phyloP scores from a whole-genome alignment of 2,113 vertebrate genomes.

The Grammomys surdaster region DNA sequence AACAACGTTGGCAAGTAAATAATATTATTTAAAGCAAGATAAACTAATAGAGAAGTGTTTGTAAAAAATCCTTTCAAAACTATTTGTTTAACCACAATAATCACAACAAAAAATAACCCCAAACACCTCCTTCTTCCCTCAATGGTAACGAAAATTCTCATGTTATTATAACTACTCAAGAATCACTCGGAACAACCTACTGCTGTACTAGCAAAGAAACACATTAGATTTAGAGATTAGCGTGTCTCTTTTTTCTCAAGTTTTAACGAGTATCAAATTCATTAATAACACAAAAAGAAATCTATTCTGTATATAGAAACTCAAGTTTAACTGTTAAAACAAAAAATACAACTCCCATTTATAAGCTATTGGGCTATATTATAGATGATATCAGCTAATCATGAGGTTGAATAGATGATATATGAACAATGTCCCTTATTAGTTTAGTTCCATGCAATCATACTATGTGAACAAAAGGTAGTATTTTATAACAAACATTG shows the following conservation, averaged over 20 bases:
- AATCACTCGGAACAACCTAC: slow-evolving; percentile 43
- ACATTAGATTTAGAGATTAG: not conserved
- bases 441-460: slow-evolving; percentile 1
- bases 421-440: slow-evolving; percentile 5
- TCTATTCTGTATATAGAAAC: slow-evolving; percentile 52
- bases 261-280: slow-evolving; percentile 44
- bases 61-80: slow-evolving; percentile 16
- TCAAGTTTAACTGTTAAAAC: slow-evolving; percentile 43
- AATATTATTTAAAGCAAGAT: slow-evolving; percentile 29
- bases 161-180: not conserved
- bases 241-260: slow-evolving; percentile 33
- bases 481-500: slow-evolving; percentile 11
- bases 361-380: not conserved
- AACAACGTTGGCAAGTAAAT: slow-evolving; percentile 56
- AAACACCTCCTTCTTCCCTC: not conserved
- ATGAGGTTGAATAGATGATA: not conserved
- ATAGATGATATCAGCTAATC: slow-evolving; percentile 40
- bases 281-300: slow-evolving; percentile 51
- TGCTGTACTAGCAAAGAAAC: slow-evolving; percentile 40
- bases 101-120: not conserved
- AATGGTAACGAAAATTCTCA: slow-evolving; percentile 39
- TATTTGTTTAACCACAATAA: slow-evolving; percentile 33
- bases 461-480: slow-evolving; percentile 49
- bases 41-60: slow-evolving; percentile 9
- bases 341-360: slow-evolving; percentile 46